Percentiles rank a stretch among this genome's conserved stretches.
phyloP scores from a whole-genome alignment of 2,888 invertebrate genomes.

The Linnaemya vulpina region DNA sequence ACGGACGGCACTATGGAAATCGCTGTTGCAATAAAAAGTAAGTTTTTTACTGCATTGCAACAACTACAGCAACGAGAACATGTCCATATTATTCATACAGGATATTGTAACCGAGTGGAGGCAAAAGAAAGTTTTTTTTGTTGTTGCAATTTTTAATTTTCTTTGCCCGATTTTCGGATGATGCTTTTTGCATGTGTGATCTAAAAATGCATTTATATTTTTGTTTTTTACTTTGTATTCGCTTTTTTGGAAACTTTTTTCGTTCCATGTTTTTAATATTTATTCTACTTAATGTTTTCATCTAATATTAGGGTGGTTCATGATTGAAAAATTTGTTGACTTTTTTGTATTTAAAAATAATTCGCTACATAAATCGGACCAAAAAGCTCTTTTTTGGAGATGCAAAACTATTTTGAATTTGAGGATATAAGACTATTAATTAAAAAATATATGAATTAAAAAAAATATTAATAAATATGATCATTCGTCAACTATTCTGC shows the following conservation, averaged over 20 bases:
- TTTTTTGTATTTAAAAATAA: neutral
- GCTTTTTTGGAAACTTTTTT: neutral
- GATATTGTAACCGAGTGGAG: conserved; percentile 48
- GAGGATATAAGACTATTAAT: too few relatives aligned
- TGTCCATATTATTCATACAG: conserved; percentile 2
- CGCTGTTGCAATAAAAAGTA: conserved; percentile 33
- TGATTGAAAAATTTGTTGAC: neutral
- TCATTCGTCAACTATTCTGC: too few relatives aligned
- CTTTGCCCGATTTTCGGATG: neutral
- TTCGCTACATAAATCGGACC: too few relatives aligned
- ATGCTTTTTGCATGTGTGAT: conserved; percentile 10
- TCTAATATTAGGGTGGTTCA: neutral
- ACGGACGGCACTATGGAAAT: neutral
- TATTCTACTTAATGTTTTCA: conserved; percentile 12
- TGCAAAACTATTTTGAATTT: too few relatives aligned
- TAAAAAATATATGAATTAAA: too few relatives aligned
- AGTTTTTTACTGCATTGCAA: conserved; percentile 52
- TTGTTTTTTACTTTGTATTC: neutral
- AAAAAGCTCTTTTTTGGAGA: too few relatives aligned
- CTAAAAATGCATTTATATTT: conserved; percentile 40
- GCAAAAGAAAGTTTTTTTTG: conserved; percentile 19
- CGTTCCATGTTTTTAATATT: conserved; percentile 37
- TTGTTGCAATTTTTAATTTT: neutral
- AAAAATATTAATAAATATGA: too few relatives aligned
- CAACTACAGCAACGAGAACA: conserved; percentile 8